Evolutionary conservation across 2,113 vertebrate species (phyloP).

Genomic region (Collichthys lucidus): DNA sequence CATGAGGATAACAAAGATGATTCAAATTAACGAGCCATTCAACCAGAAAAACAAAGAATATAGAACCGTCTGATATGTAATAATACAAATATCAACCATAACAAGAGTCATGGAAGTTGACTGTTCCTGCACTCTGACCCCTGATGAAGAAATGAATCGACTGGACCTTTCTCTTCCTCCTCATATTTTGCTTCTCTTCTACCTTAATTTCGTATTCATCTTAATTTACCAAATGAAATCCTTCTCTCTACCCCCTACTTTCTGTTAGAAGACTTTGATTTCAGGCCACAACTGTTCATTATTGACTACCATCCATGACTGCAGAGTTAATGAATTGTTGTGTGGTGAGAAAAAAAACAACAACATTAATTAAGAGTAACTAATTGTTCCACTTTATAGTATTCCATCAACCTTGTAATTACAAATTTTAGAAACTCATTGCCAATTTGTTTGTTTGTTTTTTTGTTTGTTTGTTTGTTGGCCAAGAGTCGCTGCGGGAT

Average conservation of each 20-base stretch:
- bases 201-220: background rate
- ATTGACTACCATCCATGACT: constrained; percentile 26
- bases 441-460: background rate
- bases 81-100: constrained; percentile 20
- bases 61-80: background rate
- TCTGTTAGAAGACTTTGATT: background rate
- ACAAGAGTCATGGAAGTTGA: background rate
- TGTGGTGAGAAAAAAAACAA: background rate
- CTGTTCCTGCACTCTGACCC: background rate
- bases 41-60: constrained; percentile 41
- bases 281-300: background rate
- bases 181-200: background rate
- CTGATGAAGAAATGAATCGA: background rate
- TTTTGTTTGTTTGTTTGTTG: background rate
- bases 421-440: background rate
- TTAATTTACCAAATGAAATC: background rate
- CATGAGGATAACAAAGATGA: constrained; percentile 27
- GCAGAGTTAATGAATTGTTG: constrained; percentile 4
- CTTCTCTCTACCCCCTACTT: background rate
- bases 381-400: background rate
- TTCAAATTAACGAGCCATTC: constrained; percentile 49
- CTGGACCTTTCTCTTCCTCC: background rate
- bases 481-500: background rate
- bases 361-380: constrained; percentile 2
- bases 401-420: background rate